Evolutionary conservation across 2,113 vertebrate genomes (phyloP).

Genomic region (Numenius arquata): DNA sequence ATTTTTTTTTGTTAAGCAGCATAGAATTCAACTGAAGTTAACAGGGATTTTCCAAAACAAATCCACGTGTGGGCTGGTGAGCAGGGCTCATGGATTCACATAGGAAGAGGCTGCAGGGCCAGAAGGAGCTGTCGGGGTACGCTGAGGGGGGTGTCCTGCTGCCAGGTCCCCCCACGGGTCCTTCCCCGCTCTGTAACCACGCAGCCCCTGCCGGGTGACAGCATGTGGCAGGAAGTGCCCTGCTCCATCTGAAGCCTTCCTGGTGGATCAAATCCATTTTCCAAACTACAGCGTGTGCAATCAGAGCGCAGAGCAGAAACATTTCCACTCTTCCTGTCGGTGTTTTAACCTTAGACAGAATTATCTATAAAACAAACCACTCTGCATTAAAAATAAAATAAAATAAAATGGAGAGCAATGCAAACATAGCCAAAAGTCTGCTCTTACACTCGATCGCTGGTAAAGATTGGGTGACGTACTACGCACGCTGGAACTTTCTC

Average conservation of each 20-base stretch:
- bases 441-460: neutral
- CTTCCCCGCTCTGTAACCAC: neutral
- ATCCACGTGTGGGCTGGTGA: neutral
- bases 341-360: neutral
- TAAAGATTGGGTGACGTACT: neutral
- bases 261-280: neutral
- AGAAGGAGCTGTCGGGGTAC: neutral
- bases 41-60: neutral
- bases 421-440: neutral
- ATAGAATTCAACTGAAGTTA: neutral
- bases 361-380: neutral
- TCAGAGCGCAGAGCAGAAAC: fast-evolving
- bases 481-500: neutral
- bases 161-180: neutral
- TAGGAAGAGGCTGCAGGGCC: neutral
- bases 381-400: neutral
- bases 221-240: fast-evolving
- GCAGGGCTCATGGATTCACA: fast-evolving
- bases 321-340: neutral
- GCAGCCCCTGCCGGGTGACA: too few species aligned
- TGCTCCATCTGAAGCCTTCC: neutral
- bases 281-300: fast-evolving
- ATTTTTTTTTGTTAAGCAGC: neutral
- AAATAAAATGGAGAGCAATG: neutral
- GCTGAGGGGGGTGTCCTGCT: fast-evolving